Evolutionary conservation across 2,888 invertebrate genomes (phyloP), one percentile per base, ranked within the genome.

Genomic region (Tenthredo mesomela): DNA sequence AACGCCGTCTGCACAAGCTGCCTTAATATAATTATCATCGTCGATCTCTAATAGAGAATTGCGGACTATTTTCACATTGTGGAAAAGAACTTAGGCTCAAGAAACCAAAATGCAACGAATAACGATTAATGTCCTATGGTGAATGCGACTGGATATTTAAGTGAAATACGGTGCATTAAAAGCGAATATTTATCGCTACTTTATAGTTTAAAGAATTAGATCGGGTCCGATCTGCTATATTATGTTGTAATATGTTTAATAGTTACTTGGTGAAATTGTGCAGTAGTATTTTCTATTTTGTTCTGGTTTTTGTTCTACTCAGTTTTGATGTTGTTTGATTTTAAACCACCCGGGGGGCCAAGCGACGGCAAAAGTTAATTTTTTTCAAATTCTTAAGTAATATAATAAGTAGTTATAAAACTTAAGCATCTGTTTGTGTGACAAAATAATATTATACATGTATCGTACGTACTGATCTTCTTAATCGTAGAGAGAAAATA

Each of bases 281-380:
- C 86, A 85, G n/a, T 78, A 58, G 18, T 40, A 58, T 78, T 29
- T 12, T 78, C 9, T 37, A 2, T 61, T 58, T 77, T 77, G 10
- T 78, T 21, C 33, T n/a, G n/a, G 0, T 37, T 86, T 83, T 85
- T 86, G 84, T 82, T 87, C 54, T 75, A 84, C 71, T 84, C 87
- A 86, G 58, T 86, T 84, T 86, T 85, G 85, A 87, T 87, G 86
- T 85, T 54, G 85, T 90, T 88, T 87, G 87, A 90, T 89, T 88
- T 58, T n/a, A 0, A 54, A 61, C 21, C 78, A 78, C 54, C 78
- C 58, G 9, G 9, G 61, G 78, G 58, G 40, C 61, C 37, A 78
- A 58, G 78, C 78, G 58, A 78, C 50, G 78, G 78, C 78, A 58
- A 58, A 78, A 37, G 33, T 40, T 58, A 78, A 15, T 47, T 54